These are phyloP conservation scores for Cepaea nemoralis DNA, from an alignment of 1,140 invertebrate genomes.

Conservation along the genomic window DNA sequence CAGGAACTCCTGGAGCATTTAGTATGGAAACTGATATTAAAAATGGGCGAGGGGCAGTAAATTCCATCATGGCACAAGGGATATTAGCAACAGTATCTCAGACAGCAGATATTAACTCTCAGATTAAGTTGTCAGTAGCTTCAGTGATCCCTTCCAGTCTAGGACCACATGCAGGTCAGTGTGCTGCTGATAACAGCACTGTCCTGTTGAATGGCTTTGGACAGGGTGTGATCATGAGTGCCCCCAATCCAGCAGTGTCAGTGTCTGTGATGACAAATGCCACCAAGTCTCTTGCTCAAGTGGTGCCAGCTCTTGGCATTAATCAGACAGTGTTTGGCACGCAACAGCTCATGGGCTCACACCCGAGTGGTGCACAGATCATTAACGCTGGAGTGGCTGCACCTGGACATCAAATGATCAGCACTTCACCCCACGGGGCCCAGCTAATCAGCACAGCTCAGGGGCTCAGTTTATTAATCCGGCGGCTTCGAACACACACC, in stretches of 20 bases:
- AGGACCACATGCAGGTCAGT: slow-evolving; percentile 5
- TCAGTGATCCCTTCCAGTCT: slow-evolving; percentile 27
- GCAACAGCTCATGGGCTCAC: slow-evolving; percentile 5
- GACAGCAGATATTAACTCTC: neutral
- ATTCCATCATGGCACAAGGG: slow-evolving; percentile 22
- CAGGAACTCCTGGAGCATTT: neutral
- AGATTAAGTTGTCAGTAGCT: slow-evolving; percentile 20
- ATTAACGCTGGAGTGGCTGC: neutral
- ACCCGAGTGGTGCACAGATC: slow-evolving; percentile 9
- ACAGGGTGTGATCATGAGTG: slow-evolving; percentile 27
- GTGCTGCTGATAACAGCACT: neutral
- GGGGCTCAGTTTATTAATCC: slow-evolving; percentile 11
- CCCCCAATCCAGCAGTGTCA: slow-evolving; percentile 18
- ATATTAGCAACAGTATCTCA: slow-evolving; percentile 11
- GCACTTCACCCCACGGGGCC: neutral
- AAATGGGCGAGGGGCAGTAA: neutral
- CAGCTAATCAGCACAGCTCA: neutral
- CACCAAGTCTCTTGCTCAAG: slow-evolving; percentile 27
- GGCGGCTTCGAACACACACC: neutral
- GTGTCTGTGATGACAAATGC: slow-evolving; percentile 31
- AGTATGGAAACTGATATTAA: neutral
- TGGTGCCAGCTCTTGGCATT: slow-evolving; percentile 29
- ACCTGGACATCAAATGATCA: slow-evolving; percentile 5
- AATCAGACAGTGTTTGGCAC: slow-evolving; percentile 31
- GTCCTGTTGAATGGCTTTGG: slow-evolving; percentile 27